Conservation (phyloP, 2,797 vertebrate genomes). For the Sarcophilus harrisii region DNA sequence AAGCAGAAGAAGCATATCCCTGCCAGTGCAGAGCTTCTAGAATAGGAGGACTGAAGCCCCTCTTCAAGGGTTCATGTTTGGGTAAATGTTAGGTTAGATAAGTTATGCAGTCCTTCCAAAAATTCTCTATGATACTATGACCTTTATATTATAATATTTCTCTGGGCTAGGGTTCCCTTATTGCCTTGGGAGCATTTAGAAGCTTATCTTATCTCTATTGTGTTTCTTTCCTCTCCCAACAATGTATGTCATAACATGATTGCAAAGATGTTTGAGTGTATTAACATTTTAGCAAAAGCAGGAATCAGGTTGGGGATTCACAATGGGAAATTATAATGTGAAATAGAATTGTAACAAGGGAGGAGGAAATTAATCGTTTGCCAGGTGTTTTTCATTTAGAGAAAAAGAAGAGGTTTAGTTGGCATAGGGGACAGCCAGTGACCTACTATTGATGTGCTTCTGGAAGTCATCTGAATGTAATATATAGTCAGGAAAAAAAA, state of each 20-base stretch:
- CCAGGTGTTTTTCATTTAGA: slow-evolving; percentile 70
- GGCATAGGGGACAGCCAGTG: slow-evolving; percentile 48
- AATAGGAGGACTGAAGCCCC: not conserved
- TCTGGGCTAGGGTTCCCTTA: not conserved
- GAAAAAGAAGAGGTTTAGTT: slow-evolving; percentile 58
- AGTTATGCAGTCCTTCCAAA: not conserved
- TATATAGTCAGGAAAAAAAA: slow-evolving; percentile 39
- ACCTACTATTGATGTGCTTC: slow-evolving; percentile 47
- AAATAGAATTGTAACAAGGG: slow-evolving; percentile 48
- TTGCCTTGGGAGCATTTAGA: not conserved
- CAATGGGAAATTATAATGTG: slow-evolving; percentile 59
- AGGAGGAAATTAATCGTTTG: slow-evolving; percentile 48
- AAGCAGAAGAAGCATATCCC: not conserved
- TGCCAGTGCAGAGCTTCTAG: not conserved
- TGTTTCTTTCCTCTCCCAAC: not conserved
- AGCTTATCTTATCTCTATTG: not conserved
- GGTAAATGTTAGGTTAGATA: not conserved
- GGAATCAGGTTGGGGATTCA: slow-evolving; percentile 62
- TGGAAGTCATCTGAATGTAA: slow-evolving; percentile 61
- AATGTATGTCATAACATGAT: not conserved
- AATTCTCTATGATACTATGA: not conserved
- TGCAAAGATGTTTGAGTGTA: slow-evolving; percentile 28
- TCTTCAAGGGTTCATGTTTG: not conserved
- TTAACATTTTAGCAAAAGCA: slow-evolving; percentile 75
- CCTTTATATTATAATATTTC: not conserved